phyloP scores from a whole-genome alignment of 2,797 vertebrate genomes.

The Vipera latastei region DNA sequence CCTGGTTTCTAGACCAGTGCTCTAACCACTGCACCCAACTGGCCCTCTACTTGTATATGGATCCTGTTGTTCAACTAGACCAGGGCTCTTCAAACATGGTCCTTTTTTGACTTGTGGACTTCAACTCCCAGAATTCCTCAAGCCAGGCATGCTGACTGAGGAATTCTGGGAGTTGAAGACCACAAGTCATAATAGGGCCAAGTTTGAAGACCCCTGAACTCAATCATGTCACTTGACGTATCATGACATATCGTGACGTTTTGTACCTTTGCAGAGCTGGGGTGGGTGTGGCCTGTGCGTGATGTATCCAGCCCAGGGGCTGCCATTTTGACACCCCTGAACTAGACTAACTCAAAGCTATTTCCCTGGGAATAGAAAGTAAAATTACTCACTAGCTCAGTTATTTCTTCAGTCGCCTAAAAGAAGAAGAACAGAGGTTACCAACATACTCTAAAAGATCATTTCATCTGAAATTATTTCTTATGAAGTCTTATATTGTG shows the following conservation, averaged over 20 bases:
- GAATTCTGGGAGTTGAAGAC: too few relatives aligned
- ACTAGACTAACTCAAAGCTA: neutral
- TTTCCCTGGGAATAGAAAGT: neutral
- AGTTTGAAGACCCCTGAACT: too few relatives aligned
- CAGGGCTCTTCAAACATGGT: too few relatives aligned
- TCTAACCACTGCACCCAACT: neutral
- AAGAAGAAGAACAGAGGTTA: neutral
- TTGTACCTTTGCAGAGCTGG: too few relatives aligned
- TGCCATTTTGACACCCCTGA: neutral
- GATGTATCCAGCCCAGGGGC: too few relatives aligned
- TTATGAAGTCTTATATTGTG: neutral
- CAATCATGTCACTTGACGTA: too few relatives aligned
- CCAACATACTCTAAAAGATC: neutral
- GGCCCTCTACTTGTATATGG: neutral
- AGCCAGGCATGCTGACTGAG: too few relatives aligned
- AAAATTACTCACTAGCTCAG: neutral
- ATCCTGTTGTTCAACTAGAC: neutral
- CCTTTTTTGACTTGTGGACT: too few relatives aligned
- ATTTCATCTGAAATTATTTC: neutral
- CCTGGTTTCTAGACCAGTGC: neutral
- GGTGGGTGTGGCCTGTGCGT: too few relatives aligned
- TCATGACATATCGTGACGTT: too few relatives aligned
- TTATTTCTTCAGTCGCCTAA: neutral
- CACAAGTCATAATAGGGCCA: too few relatives aligned
- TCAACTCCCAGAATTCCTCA: too few relatives aligned